phyloP scores from a whole-genome alignment of 2,113 vertebrate species.

The Deroptyus accipitrinus region DNA sequence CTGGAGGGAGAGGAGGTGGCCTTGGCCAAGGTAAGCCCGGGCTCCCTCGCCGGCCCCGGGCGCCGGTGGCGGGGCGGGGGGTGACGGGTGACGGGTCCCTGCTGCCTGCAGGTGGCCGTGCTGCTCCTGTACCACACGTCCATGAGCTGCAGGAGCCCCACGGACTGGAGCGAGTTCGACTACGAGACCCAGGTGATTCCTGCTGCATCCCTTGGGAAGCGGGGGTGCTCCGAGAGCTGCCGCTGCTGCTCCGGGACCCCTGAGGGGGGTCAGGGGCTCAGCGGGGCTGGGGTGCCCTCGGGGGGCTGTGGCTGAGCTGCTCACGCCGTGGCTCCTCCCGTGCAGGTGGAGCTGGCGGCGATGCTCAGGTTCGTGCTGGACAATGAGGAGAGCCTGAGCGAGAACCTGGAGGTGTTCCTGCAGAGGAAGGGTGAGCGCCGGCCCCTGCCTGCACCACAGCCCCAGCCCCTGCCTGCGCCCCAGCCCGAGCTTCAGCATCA shows the following conservation, averaged over 20 bases:
- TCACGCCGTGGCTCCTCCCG: background rate
- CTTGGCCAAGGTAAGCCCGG: conserved; percentile 81
- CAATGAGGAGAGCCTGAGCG: conserved; percentile 78
- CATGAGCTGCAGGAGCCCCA: conserved; percentile 75
- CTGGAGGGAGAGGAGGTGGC: conserved; percentile 79
- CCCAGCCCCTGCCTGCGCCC: no score
- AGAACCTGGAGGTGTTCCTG: conserved; percentile 81
- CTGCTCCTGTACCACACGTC: conserved; percentile 85
- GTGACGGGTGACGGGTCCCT: background rate
- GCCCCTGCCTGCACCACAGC: no score
- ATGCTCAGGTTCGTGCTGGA: conserved; percentile 83
- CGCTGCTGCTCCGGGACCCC: no score
- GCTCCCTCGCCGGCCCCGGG: accelerated
- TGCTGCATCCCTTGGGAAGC: background rate
- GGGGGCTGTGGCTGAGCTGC: background rate
- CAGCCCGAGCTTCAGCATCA: no score
- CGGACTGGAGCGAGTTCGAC: conserved; percentile 77
- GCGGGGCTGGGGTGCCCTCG: background rate
- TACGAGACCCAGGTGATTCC: conserved; percentile 82
- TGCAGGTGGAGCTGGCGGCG: conserved; percentile 82
- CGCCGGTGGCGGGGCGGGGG: accelerated
- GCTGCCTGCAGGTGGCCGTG: conserved; percentile 64
- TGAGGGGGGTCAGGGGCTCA: background rate
- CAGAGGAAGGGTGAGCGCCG: conserved; percentile 71
- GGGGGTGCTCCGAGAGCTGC: accelerated